Conservation (phyloP, 1,140 invertebrate species). For the Saccostrea glomerata region DNA sequence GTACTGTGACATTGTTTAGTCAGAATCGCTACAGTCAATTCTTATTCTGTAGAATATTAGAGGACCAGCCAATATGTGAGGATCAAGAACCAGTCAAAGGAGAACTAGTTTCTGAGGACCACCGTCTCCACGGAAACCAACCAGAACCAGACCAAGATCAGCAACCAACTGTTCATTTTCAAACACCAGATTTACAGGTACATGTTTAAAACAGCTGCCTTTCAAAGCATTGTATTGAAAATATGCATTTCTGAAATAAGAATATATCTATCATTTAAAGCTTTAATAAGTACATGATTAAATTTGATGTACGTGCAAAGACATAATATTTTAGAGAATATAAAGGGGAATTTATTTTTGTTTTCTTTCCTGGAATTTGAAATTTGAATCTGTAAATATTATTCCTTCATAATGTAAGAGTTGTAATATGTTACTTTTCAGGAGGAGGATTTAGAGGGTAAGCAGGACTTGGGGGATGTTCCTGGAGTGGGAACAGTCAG, state of each 20-base stretch:
- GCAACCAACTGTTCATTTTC: constrained; percentile 17
- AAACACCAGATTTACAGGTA: constrained; percentile 18
- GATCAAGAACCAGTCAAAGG: neutral
- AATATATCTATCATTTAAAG: too few relatives aligned
- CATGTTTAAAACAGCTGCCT: neutral
- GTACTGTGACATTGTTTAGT: neutral
- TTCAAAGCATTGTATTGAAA: neutral
- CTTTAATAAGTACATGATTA: neutral
- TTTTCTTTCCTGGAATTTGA: neutral
- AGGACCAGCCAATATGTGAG: constrained; percentile 4
- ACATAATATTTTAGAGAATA: neutral
- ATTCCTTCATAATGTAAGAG: neutral
- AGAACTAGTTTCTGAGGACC: neutral
- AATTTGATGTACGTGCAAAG: neutral
- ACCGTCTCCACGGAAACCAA: neutral
- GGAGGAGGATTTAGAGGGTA: neutral
- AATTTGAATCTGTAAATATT: neutral
- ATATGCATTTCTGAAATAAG: neutral
- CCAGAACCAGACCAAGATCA: constrained; percentile 15
- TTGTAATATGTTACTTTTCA: neutral
- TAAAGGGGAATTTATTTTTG: neutral
- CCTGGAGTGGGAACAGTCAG: neutral
- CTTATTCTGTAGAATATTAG: neutral
- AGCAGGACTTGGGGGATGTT: neutral
- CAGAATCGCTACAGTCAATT: neutral